Percentiles rank a stretch among this genome's conserved stretches.
These are phyloP conservation scores for Dastarcus helophoroides DNA, from an alignment of 2,888 invertebrate species.

Conservation along the genomic window DNA sequence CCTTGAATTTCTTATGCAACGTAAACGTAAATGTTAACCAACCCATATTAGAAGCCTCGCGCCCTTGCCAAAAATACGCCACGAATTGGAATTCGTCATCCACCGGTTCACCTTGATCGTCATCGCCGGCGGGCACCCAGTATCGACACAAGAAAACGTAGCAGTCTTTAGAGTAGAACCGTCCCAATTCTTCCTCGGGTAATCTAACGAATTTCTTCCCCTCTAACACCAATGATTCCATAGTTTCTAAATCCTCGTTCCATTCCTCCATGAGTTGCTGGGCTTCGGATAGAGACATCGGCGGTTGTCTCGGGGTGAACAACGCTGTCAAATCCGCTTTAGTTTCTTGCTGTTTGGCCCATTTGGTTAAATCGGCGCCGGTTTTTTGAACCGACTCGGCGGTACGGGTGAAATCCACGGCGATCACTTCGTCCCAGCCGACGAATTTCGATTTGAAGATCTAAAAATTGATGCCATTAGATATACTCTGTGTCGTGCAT, in stretches of 20 bases:
- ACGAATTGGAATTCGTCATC: constrained; percentile 73
- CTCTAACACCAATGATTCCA: constrained; percentile 96
- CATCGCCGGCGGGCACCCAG: constrained; percentile 59
- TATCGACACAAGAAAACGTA: constrained; percentile 97
- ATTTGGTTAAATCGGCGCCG: constrained; percentile 88
- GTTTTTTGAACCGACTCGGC: constrained; percentile 94
- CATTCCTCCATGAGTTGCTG: constrained; percentile 86
- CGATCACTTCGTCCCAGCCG: constrained; percentile 98
- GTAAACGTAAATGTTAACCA: constrained; percentile 99
- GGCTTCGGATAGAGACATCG: constrained; percentile 77
- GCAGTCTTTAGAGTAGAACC: constrained; percentile 89
- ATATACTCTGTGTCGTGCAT: too few relatives aligned
- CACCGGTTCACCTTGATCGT: constrained; percentile 37
- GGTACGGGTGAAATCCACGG: constrained; percentile 96
- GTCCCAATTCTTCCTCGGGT: constrained; percentile 87
- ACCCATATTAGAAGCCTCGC: constrained; percentile 96
- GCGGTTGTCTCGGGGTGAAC: constrained; percentile 87
- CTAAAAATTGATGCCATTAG: constrained; percentile 33
- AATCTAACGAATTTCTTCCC: constrained; percentile 94
- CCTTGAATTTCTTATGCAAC: constrained; percentile 82
- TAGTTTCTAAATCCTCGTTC: constrained; percentile 96
- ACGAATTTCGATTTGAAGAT: constrained; percentile 94
- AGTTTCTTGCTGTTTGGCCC: constrained; percentile 83
- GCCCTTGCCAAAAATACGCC: constrained; percentile 99
- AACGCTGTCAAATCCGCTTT: constrained; percentile 90